Base-by-base conservation (phyloP, 2,888 invertebrate species). In the Homarus gammarus region DNA sequence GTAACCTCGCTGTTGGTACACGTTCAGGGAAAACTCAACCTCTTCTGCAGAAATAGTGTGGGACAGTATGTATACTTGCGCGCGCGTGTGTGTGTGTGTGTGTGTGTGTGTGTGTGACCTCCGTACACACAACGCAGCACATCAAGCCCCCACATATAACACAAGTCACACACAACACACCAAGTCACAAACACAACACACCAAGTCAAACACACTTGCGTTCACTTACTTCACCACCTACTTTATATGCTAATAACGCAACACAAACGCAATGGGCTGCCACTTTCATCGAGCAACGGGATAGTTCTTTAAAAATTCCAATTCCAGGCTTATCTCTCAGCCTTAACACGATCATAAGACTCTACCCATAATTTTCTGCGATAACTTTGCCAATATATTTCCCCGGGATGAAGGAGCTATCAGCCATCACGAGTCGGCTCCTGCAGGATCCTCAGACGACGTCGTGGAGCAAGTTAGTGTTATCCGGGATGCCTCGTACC, bases 331-430 rank as follows among this genome's bases (percentile, higher is more conserved):
- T 56, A 18, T 18, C 22, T 22, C 18, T 22, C 22, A 12, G 18
- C 18, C 56, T 3, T 56, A 10, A 22, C 56, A 22, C 56, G 18
- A 56, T 56, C 56, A 56, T 56, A 56, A 56, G 56, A 56, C 22
- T 56, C 18, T 12, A 3, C 12, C 56, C 56, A 56, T 56, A 56
- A 56, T 56, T 56, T 22, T 22, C 18, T 22, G 18, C 56, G 56
- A 56, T 56, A 56, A 56, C 56, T 56, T 56, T 56, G 12, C 56
- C 56, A 56, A 56, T 56, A 56, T 56, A 56, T 56, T 56, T 56
- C 12, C 56, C 56, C 56, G 3, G 56, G 56, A 56, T 56, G 56
- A 56, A 56, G 56, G 56, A 56, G 56, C 56, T 56, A 56, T 56
- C 56, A 56, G 56, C 56, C 56, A 56, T 56, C 56, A 56, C 12